phyloP scores from a whole-genome alignment of 2,113 vertebrate species.

The Thomomys bottae region DNA sequence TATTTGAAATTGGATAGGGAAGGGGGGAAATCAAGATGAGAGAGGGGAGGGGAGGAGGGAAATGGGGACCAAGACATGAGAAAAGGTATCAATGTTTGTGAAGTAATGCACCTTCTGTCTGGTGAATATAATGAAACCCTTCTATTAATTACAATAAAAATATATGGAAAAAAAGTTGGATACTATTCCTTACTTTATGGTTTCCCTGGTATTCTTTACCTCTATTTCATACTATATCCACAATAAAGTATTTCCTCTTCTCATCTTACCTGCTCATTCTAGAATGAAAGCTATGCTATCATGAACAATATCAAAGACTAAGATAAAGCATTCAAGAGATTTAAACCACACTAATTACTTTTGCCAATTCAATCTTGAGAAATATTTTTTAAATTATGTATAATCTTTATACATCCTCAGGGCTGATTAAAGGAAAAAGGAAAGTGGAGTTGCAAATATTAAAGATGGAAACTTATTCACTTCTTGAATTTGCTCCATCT shows the following conservation, averaged over 20 bases:
- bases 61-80: no score
- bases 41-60: no score
- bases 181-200: neutral
- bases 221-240: constrained; percentile 18
- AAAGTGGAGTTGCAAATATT: constrained; percentile 56
- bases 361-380: constrained; percentile 41
- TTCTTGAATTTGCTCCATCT: constrained; percentile 63
- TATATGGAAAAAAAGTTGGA: no score
- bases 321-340: neutral
- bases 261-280: neutral
- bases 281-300: neutral
- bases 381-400: constrained; percentile 71
- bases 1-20: no score
- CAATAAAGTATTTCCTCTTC: neutral
- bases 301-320: constrained; percentile 41
- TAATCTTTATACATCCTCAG: constrained; percentile 42
- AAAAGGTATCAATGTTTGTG: no score
- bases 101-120: no score
- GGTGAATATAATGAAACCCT: no score
- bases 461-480: constrained; percentile 61
- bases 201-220: neutral
- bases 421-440: constrained; percentile 49
- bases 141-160: no score
- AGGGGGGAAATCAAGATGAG: no score
- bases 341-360: constrained; percentile 44